phyloP scores from a whole-genome alignment of 2,113 vertebrate genomes.

The Neodon shergylaensis region DNA sequence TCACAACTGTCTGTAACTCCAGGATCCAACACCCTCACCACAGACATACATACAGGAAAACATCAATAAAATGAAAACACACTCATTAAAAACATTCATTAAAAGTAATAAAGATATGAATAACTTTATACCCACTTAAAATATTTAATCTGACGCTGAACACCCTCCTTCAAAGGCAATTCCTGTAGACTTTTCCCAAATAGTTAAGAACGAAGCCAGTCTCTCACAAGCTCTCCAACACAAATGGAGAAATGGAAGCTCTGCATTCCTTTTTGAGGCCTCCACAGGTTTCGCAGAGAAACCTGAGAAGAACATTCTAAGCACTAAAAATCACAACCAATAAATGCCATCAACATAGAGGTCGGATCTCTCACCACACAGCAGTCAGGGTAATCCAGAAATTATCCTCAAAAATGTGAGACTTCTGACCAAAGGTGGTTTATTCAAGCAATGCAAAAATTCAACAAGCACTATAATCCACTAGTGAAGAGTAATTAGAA shows the following conservation, averaged over 20 bases:
- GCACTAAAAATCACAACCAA: not conserved
- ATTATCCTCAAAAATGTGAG: not conserved
- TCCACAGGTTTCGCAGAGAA: not conserved
- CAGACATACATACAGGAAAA: too few relatives aligned
- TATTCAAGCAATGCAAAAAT: not conserved
- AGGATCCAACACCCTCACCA: too few relatives aligned
- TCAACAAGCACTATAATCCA: not conserved
- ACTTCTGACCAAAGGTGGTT: not conserved
- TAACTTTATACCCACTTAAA: not conserved
- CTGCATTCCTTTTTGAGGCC: not conserved
- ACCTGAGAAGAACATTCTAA: not conserved
- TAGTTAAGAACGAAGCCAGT: not conserved
- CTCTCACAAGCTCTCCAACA: constrained; percentile 13
- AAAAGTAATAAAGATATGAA: not conserved
- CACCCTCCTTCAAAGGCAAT: not conserved
- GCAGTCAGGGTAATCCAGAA: not conserved
- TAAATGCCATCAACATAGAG: not conserved
- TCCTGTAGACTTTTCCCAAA: not conserved
- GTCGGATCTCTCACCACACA: not conserved
- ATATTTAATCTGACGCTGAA: not conserved
- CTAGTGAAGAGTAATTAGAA: not conserved
- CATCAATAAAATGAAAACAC: too few relatives aligned
- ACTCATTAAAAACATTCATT: not conserved
- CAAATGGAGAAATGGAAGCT: not conserved
- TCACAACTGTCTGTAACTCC: too few relatives aligned